Evolutionary conservation across 2,113 vertebrate genomes (phyloP).

Genomic region (Crocuta crocuta): DNA sequence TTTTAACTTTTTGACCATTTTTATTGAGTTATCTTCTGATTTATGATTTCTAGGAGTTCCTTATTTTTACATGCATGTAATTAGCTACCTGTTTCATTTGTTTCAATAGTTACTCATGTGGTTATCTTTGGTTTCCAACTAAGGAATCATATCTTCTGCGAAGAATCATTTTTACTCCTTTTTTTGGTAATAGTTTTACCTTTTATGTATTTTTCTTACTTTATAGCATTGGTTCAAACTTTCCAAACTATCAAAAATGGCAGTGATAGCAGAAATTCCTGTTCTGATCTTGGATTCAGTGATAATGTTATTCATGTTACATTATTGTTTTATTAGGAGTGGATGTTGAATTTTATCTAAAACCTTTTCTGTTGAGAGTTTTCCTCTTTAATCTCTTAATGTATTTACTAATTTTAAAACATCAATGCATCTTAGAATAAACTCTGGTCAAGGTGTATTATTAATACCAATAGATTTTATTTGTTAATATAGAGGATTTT

Average conservation of each 20-base stretch:
- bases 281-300: neutral
- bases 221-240: neutral
- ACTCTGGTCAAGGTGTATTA: neutral
- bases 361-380: neutral
- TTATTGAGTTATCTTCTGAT: neutral
- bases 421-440: neutral
- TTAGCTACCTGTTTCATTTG: conserved; percentile 8
- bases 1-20: conserved; percentile 10
- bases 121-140: neutral
- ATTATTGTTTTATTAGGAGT: neutral
- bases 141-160: neutral
- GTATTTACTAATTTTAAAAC: conserved; percentile 15
- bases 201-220: neutral
- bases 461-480: conserved; percentile 4
- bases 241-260: neutral
- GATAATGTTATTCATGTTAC: neutral
- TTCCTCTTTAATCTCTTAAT: neutral
- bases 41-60: conserved; percentile 41
- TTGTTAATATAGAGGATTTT: neutral
- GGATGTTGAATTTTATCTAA: neutral
- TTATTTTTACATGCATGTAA: neutral
- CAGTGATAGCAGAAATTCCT: neutral
- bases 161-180: neutral
- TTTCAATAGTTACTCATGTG: neutral
- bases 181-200: neutral